Conservation (phyloP, 2,888 invertebrate species). For the Ceriagrion tenellum region DNA sequence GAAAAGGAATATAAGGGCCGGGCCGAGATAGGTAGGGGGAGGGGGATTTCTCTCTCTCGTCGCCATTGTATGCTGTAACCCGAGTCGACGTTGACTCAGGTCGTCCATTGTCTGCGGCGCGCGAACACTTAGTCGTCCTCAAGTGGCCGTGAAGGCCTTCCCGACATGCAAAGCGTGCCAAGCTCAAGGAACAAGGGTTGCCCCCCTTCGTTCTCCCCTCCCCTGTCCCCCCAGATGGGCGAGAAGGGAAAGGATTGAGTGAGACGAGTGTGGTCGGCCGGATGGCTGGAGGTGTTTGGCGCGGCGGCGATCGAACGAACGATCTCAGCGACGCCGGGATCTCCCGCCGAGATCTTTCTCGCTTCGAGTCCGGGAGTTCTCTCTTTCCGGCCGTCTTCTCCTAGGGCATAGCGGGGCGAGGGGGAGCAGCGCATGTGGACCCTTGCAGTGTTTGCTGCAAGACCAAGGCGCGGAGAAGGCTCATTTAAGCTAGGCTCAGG, state of each 20-base stretch:
- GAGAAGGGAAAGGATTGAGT: too few species aligned
- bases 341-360: too few species aligned
- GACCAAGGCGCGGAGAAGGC: too few species aligned
- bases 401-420: too few species aligned
- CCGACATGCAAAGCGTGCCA: slow-evolving; percentile 27
- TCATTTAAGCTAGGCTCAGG: too few species aligned
- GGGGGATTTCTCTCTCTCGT: neutral
- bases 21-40: neutral
- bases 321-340: too few species aligned
- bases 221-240: too few species aligned
- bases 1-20: neutral
- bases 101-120: neutral
- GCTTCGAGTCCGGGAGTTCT: too few species aligned
- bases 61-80: slow-evolving; percentile 15
- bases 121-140: slow-evolving; percentile 26
- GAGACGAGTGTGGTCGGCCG: neutral
- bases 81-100: slow-evolving; percentile 35
- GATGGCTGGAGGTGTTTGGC: neutral
- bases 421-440: too few species aligned
- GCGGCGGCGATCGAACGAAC: neutral
- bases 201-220: too few species aligned
- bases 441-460: too few species aligned
- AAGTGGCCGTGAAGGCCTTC: slow-evolving; percentile 32
- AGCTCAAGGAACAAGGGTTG: neutral
- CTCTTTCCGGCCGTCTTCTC: too few species aligned